These are phyloP conservation scores for Adineta ricciae DNA, from an alignment of 2,888 invertebrate genomes.

Conservation along the genomic window DNA sequence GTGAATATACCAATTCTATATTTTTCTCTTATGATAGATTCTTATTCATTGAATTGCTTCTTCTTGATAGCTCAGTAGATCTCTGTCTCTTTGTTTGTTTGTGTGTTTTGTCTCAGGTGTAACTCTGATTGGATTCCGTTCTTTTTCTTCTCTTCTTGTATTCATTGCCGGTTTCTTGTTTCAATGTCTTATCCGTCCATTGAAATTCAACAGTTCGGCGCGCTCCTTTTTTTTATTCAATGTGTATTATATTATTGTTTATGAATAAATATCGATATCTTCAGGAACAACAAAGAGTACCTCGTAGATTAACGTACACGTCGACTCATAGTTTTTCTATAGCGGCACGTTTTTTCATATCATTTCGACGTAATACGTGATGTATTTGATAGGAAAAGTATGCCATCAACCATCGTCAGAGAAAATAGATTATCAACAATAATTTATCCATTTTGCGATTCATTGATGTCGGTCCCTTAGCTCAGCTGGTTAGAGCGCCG, in stretches of 20 bases:
- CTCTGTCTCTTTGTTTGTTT: not conserved
- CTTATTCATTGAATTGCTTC: conserved; percentile 9
- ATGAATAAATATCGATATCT: not conserved
- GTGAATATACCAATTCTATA: not conserved
- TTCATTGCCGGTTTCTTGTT: not conserved
- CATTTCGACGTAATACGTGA: too few relatives aligned
- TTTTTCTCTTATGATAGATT: not conserved
- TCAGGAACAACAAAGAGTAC: not conserved
- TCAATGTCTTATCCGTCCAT: not conserved
- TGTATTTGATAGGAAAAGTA: too few relatives aligned
- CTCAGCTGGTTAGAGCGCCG: conserved; percentile 11
- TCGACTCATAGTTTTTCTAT: too few relatives aligned
- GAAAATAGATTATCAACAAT: too few relatives aligned
- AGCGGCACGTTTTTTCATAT: too few relatives aligned
- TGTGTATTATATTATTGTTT: not conserved
- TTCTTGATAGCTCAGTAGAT: not conserved
- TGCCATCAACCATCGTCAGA: too few relatives aligned
- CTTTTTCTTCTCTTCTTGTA: too few relatives aligned
- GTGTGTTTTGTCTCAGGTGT: not conserved
- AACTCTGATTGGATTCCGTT: not conserved
- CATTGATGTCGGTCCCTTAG: not conserved
- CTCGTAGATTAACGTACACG: too few relatives aligned
- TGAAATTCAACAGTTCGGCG: not conserved
- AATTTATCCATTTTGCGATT: not conserved
- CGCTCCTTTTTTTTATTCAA: not conserved